Base-by-base conservation (phyloP, 2,888 invertebrate species). In the Synergus gifuensis region DNA sequence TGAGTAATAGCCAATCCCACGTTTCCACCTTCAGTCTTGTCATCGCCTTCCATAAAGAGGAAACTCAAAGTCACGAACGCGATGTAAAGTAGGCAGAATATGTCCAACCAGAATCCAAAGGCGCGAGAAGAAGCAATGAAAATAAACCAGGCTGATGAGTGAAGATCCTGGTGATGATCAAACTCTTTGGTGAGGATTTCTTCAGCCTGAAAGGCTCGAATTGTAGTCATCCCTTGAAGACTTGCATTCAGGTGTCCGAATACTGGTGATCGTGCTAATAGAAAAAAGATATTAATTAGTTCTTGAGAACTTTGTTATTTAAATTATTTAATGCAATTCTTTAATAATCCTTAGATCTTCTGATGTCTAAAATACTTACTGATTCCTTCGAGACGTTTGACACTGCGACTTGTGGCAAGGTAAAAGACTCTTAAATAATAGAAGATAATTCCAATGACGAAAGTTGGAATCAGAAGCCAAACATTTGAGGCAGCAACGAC, bases 91-190 rank as follows among this genome's bases (percentile, higher is more conserved):
- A 97, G 95, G 90, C 98, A 98, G 77, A 98, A 95, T 85, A 97
- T 93, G 91, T 99, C 99, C 87, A 99, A 93, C 95, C 97, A 97
- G 89, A 98, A 97, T 0, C 98, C 98, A 89, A 99, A 98, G 86
- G 99, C 98, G 82, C 98, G 95, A 22, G 97, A 97, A 7, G 97
- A 96, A 0, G 97, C 95, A 78, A 99, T 95, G 92, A 98, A 98
- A 88, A 98, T 93, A 90, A 96, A 98, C 96, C 97, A 99, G 8
- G 98, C 96, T 0, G 98, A 96, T 78, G 98, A 97, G 90, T 99
- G 98, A 7, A 96, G 90, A 89, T 97, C 97, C 91, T 97, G 97
- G 88, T 96, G 96, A 84, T 94, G 94, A 87, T 97, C 97, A 87
- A 98, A 97, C 91, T 97, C 97, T 49, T 94, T 93, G 67, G 95